Conservation (phyloP, 1,140 invertebrate genomes). For the Caenorhabditis briggsae region DNA sequence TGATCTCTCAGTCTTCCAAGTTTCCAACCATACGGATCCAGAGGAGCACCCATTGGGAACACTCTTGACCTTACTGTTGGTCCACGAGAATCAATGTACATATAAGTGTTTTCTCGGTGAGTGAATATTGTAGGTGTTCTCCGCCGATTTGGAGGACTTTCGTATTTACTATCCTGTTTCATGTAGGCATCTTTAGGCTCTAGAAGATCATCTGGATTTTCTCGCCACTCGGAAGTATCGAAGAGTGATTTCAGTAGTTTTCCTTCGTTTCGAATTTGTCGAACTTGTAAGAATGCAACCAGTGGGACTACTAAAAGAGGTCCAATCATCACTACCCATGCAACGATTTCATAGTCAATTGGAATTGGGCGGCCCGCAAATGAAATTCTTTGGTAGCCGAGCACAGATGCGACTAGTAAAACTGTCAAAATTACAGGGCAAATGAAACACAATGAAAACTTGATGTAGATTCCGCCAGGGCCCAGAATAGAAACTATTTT, state of each 20-base stretch:
- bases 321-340: slow-evolving; percentile 75
- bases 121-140: slow-evolving; percentile 42
- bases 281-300: slow-evolving; percentile 54
- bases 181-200: slow-evolving; percentile 20
- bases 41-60: neutral
- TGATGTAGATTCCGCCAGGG: slow-evolving; percentile 73
- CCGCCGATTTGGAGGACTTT: slow-evolving; percentile 4
- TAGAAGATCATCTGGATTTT: slow-evolving; percentile 2
- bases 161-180: neutral
- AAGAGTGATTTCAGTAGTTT: slow-evolving; percentile 31
- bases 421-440: slow-evolving; percentile 71
- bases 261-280: slow-evolving; percentile 41
- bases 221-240: slow-evolving; percentile 35
- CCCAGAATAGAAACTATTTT: slow-evolving; percentile 69
- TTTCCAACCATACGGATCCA: slow-evolving; percentile 44
- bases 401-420: slow-evolving; percentile 72
- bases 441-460: slow-evolving; percentile 74
- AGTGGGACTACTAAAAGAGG: slow-evolving; percentile 71
- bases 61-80: slow-evolving; percentile 24
- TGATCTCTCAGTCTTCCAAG: slow-evolving; percentile 17
- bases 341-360: slow-evolving; percentile 72
- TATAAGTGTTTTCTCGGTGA: slow-evolving; percentile 43
- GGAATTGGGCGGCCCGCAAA: slow-evolving; percentile 72
- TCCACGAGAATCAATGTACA: slow-evolving; percentile 42
- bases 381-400: slow-evolving; percentile 70